Percentiles rank a stretch among this genome's conserved stretches.
Conservation (phyloP, 2,888 invertebrate genomes). For the Alitta virens region DNA sequence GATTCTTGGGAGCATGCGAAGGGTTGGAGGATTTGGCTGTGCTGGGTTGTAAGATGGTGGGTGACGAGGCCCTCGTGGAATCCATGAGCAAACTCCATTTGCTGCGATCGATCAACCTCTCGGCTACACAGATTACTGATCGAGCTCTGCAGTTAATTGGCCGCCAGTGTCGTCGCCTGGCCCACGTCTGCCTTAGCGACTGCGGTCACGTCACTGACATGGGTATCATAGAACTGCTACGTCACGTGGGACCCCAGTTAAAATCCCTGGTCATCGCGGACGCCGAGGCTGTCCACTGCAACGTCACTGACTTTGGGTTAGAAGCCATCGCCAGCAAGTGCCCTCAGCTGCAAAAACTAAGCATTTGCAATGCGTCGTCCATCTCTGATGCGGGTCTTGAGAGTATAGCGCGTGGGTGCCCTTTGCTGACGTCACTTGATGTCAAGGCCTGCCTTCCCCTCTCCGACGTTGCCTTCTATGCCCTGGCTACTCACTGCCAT, state of each 20-base stretch:
- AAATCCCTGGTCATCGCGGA: background rate
- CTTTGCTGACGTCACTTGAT: background rate
- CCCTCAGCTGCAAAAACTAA: background rate
- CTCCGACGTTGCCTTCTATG: background rate
- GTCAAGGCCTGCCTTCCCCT: background rate
- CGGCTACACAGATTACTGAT: background rate
- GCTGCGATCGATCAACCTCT: background rate
- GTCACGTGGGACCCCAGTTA: too few species aligned
- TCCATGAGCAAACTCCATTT: background rate
- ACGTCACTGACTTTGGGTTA: background rate
- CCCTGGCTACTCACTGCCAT: background rate
- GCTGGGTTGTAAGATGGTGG: background rate
- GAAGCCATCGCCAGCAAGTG: background rate
- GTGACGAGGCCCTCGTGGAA: background rate
- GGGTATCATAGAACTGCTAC: background rate
- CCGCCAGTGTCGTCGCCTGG: background rate
- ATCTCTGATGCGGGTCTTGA: background rate
- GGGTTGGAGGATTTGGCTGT: background rate
- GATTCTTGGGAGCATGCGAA: background rate
- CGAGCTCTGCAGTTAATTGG: background rate
- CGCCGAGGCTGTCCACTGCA: background rate
- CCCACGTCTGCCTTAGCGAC: background rate
- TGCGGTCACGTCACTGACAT: background rate
- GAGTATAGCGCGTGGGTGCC: background rate
- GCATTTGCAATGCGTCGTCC: background rate